These are phyloP conservation scores for Amiota minor DNA, from an alignment of 2,888 invertebrate genomes.

Conservation along the genomic window DNA sequence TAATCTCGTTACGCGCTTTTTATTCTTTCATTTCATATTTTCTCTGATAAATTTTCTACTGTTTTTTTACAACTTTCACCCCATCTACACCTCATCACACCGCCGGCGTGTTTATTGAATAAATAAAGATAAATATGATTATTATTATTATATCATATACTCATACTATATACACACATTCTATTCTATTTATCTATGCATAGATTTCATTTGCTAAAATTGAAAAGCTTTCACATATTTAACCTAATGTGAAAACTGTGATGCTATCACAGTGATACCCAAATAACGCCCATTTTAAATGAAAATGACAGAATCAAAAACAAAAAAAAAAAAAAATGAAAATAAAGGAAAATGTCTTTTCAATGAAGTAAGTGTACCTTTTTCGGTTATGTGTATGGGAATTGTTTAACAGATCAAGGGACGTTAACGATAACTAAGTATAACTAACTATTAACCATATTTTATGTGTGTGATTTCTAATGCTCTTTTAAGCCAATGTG, in stretches of 20 bases:
- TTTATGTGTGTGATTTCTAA: conserved; percentile 5
- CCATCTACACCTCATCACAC: too few species aligned
- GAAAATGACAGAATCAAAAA: not conserved
- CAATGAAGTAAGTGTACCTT: conserved; percentile 36
- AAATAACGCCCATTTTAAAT: not conserved
- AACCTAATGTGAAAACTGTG: not conserved
- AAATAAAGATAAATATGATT: conserved; percentile 28
- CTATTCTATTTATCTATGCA: conserved; percentile 2
- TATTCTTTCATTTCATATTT: not conserved
- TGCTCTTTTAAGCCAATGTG: too few species aligned
- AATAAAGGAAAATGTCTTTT: not conserved
- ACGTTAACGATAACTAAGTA: too few species aligned
- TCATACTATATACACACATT: too few species aligned
- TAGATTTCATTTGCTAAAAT: not conserved
- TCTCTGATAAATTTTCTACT: not conserved
- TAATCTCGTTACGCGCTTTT: conserved; percentile 47
- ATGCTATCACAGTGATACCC: not conserved
- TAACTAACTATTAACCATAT: not conserved
- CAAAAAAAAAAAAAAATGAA: not conserved
- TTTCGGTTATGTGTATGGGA: not conserved
- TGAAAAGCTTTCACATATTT: conserved; percentile 2
- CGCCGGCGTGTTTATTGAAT: conserved; percentile 23
- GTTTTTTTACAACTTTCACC: not conserved
- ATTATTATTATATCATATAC: conserved; percentile 2
- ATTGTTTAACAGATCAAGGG: too few species aligned